These are phyloP conservation scores for Sarcophaga rosellei DNA, from an alignment of 2,888 invertebrate species.

Conservation along the genomic window DNA sequence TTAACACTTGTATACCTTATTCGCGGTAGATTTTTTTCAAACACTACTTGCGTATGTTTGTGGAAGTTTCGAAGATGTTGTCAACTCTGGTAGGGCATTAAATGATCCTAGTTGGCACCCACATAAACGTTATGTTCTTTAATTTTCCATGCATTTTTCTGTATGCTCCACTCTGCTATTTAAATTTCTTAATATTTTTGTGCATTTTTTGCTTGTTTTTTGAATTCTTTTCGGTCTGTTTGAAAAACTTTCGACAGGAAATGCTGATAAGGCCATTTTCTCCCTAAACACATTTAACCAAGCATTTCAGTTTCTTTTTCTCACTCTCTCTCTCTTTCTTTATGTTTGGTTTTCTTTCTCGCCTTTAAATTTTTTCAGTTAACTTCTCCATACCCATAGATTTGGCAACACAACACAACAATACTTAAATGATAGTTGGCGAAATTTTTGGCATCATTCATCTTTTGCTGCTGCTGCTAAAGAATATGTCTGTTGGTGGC, in stretches of 20 bases:
- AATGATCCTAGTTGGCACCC: too few species aligned
- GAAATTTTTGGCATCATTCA: slow-evolving; percentile 61
- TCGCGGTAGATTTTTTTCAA: too few species aligned
- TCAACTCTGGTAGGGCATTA: too few species aligned
- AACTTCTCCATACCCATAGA: background rate
- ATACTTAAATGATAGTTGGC: background rate
- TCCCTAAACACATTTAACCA: slow-evolving; percentile 70
- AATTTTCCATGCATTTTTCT: slow-evolving; percentile 15
- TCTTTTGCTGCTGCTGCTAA: slow-evolving; percentile 47
- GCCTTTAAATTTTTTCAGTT: background rate
- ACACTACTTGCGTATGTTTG: too few species aligned
- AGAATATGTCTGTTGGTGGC: background rate
- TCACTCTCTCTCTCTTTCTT: slow-evolving; percentile 8
- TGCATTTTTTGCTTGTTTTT: slow-evolving; percentile 37
- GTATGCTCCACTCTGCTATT: slow-evolving; percentile 21
- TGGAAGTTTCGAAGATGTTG: too few species aligned
- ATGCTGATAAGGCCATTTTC: slow-evolving; percentile 81
- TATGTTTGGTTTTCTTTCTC: slow-evolving; percentile 48
- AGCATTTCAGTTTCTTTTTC: slow-evolving; percentile 52
- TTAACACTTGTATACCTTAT: too few species aligned
- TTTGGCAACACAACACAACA: background rate
- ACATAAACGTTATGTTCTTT: slow-evolving; percentile 24
- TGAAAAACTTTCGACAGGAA: slow-evolving; percentile 81
- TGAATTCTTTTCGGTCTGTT: slow-evolving; percentile 49
- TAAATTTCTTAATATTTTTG: slow-evolving; percentile 40